These are phyloP conservation scores for Himalopsyche anomala DNA, from an alignment of 2,888 invertebrate species.

Conservation along the genomic window DNA sequence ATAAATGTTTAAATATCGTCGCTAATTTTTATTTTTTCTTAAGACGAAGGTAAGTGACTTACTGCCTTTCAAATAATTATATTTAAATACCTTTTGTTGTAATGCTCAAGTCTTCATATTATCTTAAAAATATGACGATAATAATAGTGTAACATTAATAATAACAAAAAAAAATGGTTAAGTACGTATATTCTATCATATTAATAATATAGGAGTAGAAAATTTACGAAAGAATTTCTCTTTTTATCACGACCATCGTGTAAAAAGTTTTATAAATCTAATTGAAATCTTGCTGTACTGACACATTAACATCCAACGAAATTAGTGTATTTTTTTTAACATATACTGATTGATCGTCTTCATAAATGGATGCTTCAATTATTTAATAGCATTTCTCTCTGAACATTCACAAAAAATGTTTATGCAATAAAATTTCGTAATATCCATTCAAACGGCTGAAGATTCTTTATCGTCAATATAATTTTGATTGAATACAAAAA, in stretches of 20 bases:
- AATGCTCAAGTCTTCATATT: too few species aligned
- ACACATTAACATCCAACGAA: slow-evolving; percentile 37
- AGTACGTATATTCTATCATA: too few species aligned
- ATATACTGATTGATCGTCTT: slow-evolving; percentile 25
- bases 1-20: too few species aligned
- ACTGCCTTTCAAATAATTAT: too few species aligned
- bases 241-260: not conserved
- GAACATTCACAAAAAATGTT: slow-evolving; percentile 15
- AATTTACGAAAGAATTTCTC: slow-evolving; percentile 11
- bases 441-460: not conserved
- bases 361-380: not conserved
- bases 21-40: too few species aligned
- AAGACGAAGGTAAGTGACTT: too few species aligned
- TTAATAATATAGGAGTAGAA: not conserved
- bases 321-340: slow-evolving; percentile 39
- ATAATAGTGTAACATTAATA: too few species aligned
- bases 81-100: too few species aligned
- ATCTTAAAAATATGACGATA: too few species aligned
- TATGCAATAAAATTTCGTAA: slow-evolving; percentile 22
- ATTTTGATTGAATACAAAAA: slow-evolving; percentile 12
- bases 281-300: slow-evolving; percentile 22
- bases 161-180: too few species aligned
- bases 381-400: slow-evolving; percentile 19
- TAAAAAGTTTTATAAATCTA: not conserved
- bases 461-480: slow-evolving; percentile 24